Evolutionary conservation across 2,888 invertebrate genomes (phyloP).

Genomic region (Spilarctia lutea): DNA sequence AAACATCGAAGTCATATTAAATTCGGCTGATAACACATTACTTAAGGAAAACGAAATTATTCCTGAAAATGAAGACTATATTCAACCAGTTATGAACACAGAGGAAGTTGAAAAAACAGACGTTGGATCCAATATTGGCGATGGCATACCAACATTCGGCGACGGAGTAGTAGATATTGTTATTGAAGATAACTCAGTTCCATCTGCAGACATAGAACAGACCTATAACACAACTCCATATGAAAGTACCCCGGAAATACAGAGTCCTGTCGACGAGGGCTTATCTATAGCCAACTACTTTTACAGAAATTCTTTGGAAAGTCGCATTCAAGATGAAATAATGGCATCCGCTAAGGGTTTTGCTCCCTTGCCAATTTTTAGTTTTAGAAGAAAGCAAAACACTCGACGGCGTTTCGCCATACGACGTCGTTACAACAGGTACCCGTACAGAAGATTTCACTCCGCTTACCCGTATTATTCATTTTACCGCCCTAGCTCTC

Average conservation of each 20-base stretch:
- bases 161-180: slow-evolving; percentile 61
- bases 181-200: slow-evolving; percentile 59
- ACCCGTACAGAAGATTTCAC: slow-evolving; percentile 66
- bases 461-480: slow-evolving; percentile 68
- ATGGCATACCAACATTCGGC: slow-evolving; percentile 43
- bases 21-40: neutral
- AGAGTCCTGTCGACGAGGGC: slow-evolving; percentile 61
- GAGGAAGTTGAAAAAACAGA: slow-evolving; percentile 47
- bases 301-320: slow-evolving; percentile 30
- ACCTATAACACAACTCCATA: slow-evolving; percentile 29
- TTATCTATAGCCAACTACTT: slow-evolving; percentile 33
- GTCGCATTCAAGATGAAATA: slow-evolving; percentile 67
- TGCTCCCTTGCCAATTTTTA: slow-evolving; percentile 68
- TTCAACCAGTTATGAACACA: slow-evolving; percentile 31
- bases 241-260: slow-evolving; percentile 49
- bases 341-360: slow-evolving; percentile 79
- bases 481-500: slow-evolving; percentile 75
- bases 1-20: neutral
- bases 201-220: neutral
- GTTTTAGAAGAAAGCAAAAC: slow-evolving; percentile 50
- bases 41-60: slow-evolving; percentile 2
- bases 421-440: slow-evolving; percentile 65
- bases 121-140: slow-evolving; percentile 24
- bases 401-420: slow-evolving; percentile 63
- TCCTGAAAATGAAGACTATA: neutral